Conservation (phyloP, 2,888 invertebrate species). For the Andrena bucephala region DNA sequence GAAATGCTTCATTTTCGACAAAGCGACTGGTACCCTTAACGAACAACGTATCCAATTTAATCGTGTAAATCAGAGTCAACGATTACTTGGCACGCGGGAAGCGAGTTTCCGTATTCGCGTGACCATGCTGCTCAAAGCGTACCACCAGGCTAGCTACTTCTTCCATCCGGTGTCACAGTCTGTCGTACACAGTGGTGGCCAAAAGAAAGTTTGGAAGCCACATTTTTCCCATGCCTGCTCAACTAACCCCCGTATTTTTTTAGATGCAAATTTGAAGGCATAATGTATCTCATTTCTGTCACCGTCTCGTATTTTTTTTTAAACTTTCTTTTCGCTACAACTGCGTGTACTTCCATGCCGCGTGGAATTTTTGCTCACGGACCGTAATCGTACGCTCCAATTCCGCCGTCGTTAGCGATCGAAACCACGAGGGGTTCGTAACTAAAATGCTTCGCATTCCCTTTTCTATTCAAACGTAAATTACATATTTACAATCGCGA, state of each 20-base stretch:
- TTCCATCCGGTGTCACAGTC: neutral
- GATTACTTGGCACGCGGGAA: constrained; percentile 12
- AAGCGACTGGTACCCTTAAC: too few species aligned
- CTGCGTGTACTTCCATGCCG: neutral
- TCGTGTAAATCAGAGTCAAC: constrained; percentile 10
- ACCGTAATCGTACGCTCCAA: constrained; percentile 17
- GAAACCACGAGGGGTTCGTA: constrained; percentile 20
- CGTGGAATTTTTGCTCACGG: constrained; percentile 7
- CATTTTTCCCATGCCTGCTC: too few species aligned
- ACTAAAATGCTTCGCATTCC: constrained; percentile 43
- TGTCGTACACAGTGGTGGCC: too few species aligned
- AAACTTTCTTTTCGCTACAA: neutral
- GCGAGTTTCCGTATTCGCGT: neutral
- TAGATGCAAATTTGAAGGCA: too few species aligned
- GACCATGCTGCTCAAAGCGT: constrained; percentile 1
- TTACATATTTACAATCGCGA: constrained; percentile 81
- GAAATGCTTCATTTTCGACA: too few species aligned
- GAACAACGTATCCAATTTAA: constrained; percentile 4
- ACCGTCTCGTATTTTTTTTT: neutral
- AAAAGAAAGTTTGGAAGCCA: too few species aligned
- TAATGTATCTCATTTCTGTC: neutral
- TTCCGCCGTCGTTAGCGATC: constrained; percentile 21
- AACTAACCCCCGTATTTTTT: too few species aligned
- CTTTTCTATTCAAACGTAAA: constrained; percentile 71
- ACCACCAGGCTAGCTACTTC: constrained; percentile 21